Conservation (phyloP, 2,113 vertebrate genomes). For the Grus americana region DNA sequence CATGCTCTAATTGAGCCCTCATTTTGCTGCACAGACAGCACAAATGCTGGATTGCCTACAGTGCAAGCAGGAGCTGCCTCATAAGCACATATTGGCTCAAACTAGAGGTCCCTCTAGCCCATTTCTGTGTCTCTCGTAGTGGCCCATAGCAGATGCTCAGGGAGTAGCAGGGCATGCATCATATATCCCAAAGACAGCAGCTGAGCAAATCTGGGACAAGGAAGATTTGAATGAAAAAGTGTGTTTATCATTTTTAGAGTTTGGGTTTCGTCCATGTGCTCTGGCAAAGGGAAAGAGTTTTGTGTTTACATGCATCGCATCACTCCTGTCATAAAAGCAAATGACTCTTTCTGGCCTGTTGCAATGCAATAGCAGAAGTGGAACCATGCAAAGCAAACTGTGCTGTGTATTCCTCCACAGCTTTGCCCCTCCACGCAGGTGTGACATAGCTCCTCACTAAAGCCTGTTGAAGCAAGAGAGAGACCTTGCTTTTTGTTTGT, state of each 20-base stretch:
- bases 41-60: neutral
- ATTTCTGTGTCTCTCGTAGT: neutral
- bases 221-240: neutral
- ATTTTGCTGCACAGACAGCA: neutral
- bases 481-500: neutral
- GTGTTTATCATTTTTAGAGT: neutral
- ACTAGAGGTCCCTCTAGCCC: neutral
- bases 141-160: conserved; percentile 26
- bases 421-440: neutral
- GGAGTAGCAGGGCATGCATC: conserved; percentile 21
- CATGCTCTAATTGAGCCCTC: neutral
- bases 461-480: neutral
- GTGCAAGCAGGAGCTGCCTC: neutral
- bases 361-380: neutral
- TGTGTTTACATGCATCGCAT: neutral
- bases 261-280: neutral
- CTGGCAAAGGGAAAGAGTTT: neutral
- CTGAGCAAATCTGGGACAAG: conserved; percentile 30
- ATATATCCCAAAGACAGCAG: conserved; percentile 18
- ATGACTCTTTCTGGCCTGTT: neutral
- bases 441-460: neutral
- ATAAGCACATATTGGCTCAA: neutral
- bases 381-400: neutral
- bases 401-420: neutral
- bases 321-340: neutral